Conservation (phyloP, 2,888 invertebrate genomes). For the Dryomyza anilis region DNA sequence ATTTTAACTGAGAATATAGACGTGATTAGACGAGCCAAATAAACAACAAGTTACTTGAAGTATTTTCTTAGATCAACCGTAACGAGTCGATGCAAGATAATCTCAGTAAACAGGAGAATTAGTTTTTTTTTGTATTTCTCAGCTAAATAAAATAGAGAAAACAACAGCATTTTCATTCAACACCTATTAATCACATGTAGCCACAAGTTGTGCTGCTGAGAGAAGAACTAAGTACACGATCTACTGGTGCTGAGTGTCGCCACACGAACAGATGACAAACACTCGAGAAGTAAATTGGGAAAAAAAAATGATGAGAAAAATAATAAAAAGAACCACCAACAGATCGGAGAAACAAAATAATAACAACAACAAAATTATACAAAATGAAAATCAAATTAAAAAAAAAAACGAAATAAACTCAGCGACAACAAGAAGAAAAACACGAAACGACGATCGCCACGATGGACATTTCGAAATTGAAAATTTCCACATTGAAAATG, state of each 20-base stretch:
- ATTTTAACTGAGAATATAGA: no score
- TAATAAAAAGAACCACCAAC: no score
- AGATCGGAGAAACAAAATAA: no score
- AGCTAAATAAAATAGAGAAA: not conserved
- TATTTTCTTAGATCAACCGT: not conserved
- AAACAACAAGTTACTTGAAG: no score
- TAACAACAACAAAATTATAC: not conserved
- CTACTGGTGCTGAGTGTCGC: no score
- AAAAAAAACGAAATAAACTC: not conserved
- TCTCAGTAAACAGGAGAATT: not conserved
- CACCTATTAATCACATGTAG: not conserved
- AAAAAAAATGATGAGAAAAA: not conserved
- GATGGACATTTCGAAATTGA: conserved; percentile 26
- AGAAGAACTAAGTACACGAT: no score
- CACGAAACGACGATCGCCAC: conserved; percentile 12
- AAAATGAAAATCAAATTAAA: not conserved
- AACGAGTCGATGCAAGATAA: not conserved
- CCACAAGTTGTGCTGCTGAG: not conserved
- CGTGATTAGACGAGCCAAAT: not conserved
- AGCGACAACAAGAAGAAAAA: no score
- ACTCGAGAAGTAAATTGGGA: not conserved
- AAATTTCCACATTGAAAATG: conserved; percentile 21
- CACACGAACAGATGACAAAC: not conserved
- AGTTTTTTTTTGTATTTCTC: no score
- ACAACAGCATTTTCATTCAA: not conserved